These are phyloP conservation scores for Lethrus apterus DNA, from an alignment of 1,140 invertebrate genomes.

Conservation along the genomic window DNA sequence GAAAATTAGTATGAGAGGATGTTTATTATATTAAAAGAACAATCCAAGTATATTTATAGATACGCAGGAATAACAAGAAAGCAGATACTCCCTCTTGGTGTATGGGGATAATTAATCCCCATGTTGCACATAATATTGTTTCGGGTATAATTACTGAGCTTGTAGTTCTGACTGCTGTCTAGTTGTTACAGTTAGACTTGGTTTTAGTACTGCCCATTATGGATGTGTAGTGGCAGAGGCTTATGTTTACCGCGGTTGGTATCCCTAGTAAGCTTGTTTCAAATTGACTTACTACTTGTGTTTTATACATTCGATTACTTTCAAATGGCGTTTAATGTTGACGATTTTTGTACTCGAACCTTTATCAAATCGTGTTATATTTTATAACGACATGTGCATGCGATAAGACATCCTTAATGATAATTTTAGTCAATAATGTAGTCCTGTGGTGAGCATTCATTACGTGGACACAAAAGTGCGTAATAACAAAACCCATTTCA, in stretches of 20 bases:
- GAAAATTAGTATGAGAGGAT: not conserved
- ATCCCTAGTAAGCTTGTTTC: slow-evolving; percentile 5
- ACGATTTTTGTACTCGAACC: too few species aligned
- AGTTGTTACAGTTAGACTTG: slow-evolving; percentile 11
- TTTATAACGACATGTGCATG: too few species aligned
- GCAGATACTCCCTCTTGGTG: slow-evolving; percentile 14
- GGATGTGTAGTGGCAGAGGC: slow-evolving; percentile 9
- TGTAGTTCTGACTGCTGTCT: slow-evolving; percentile 13
- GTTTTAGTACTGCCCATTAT: slow-evolving; percentile 19
- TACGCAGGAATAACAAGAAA: slow-evolving; percentile 1
- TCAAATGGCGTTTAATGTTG: too few species aligned
- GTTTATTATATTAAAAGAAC: not conserved
- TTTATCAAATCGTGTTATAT: too few species aligned
- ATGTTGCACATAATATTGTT: slow-evolving; percentile 27
- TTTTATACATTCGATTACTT: too few species aligned
- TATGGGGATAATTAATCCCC: slow-evolving; percentile 25
- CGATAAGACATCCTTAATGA: too few species aligned
- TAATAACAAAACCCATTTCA: too few species aligned
- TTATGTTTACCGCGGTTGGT: slow-evolving; percentile 8
- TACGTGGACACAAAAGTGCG: too few species aligned
- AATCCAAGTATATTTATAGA: slow-evolving; percentile 4
- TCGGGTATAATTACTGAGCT: slow-evolving; percentile 24
- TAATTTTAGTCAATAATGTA: too few species aligned
- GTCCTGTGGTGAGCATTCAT: too few species aligned
- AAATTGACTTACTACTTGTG: too few species aligned